Evolutionary conservation across 2,113 vertebrate species (phyloP), one percentile per base, ranked within the genome.

Genomic region (human): DNA sequence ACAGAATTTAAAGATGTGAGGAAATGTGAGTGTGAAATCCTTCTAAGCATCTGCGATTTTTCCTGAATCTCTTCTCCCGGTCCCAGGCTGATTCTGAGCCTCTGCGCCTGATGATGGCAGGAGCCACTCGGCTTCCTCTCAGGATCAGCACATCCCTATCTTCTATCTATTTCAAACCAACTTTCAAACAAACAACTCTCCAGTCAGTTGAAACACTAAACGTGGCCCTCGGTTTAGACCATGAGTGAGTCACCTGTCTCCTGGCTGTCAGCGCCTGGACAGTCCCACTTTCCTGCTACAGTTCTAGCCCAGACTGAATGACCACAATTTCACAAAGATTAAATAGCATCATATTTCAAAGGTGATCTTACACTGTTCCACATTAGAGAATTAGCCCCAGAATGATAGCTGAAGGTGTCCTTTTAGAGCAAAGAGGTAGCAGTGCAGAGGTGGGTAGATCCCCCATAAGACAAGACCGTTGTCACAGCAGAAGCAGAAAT

Each of bases 201-300:
- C 20, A 6, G 38, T 22, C 70, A 40, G 11, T 38, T 11, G 10
- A 40, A 40, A 73, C 38, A 22, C n/a, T 38, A 20, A 40, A 2
- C 32, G 70, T 23, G 70, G n/a, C 10, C 70, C n/a, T 23, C 2
- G n/a, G 70, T 20, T 38, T 73, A 6, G 70, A 6, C n/a, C 9
- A 2, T 6, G 70, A 40, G 70, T 6, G 20, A 13, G 18, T 35
- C 3, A n/a, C 66, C 25, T 20, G 35, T 8, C 66, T 70, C 16
- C 35, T 12, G 20, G 20, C 18, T 40, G 20, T 32, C 5, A 30
- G 27, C 27, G 12, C 70, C 70, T 23, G 70, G 70, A 6, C 20
- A 10, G 3, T 23, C 11, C n/a, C 70, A 12, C 22, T 5, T 73
- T 40, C 20, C n/a, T 73, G n/a, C 38, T 12, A 0, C 20, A 0